Percentiles rank a stretch among this genome's conserved stretches.
Evolutionary conservation across 2,888 invertebrate species (phyloP).

Genomic region (Drosophila meridionalis): DNA sequence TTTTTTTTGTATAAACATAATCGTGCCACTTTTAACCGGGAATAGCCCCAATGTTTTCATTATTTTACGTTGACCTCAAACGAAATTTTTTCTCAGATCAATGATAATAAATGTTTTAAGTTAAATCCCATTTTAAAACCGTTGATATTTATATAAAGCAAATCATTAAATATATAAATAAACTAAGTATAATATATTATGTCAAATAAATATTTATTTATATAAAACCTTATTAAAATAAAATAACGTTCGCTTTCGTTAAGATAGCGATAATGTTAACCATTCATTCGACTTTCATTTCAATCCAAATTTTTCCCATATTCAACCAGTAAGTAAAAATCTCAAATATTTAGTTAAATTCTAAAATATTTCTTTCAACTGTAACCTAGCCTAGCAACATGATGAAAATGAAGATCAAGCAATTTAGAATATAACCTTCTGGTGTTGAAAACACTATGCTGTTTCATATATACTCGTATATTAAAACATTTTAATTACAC

Average conservation of each 20-base stretch:
- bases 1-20: too few relatives aligned
- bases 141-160: background rate
- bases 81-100: background rate
- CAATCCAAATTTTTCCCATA: background rate
- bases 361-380: background rate
- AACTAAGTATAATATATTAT: too few relatives aligned
- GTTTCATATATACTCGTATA: conserved; percentile 53
- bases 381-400: background rate
- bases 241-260: too few relatives aligned
- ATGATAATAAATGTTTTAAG: background rate
- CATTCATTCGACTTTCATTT: background rate
- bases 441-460: conserved; percentile 27
- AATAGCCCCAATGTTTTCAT: too few relatives aligned
- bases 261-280: background rate
- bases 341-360: background rate
- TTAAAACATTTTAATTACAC: conserved; percentile 77
- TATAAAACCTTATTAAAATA: too few relatives aligned
- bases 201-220: too few relatives aligned
- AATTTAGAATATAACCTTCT: conserved; percentile 5
- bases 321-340: background rate
- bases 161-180: background rate
- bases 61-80: background rate
- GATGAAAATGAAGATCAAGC: background rate
- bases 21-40: too few relatives aligned
- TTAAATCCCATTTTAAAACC: background rate